phyloP scores from a whole-genome alignment of 2,888 invertebrate genomes.

The Dascillus cervinus region DNA sequence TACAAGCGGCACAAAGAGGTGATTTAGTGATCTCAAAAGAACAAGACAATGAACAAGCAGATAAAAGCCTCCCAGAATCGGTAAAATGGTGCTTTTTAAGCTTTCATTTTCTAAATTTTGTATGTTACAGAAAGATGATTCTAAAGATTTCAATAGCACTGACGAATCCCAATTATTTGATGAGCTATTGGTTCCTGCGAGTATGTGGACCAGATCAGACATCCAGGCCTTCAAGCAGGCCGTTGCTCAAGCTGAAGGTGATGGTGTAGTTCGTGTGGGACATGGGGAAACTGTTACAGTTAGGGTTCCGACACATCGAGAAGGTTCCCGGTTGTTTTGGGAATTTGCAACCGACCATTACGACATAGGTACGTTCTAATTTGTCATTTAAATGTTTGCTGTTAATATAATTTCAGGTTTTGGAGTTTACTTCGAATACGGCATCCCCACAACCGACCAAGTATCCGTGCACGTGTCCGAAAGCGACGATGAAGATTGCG shows the following conservation, averaged over 20 bases:
- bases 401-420: constrained; percentile 60
- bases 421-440: constrained; percentile 98
- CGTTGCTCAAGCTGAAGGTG: constrained; percentile 67
- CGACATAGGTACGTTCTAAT: constrained; percentile 84
- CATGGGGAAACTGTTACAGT: constrained; percentile 97
- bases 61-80: no score
- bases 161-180: constrained; percentile 16
- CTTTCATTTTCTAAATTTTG: no score
- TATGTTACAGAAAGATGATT: not conserved
- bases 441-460: constrained; percentile 70
- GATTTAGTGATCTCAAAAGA: no score
- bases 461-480: constrained; percentile 95
- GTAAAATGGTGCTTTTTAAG: no score
- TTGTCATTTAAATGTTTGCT: no score
- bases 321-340: constrained; percentile 93
- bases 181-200: constrained; percentile 57
- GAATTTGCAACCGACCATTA: constrained; percentile 98
- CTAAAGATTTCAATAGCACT: constrained; percentile 2
- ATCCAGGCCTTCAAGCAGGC: constrained; percentile 85
- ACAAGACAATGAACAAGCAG: no score
- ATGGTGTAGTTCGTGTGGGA: constrained; percentile 86
- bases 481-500: constrained; percentile 84
- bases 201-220: constrained; percentile 93
- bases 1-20: constrained; percentile 49
- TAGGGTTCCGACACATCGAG: constrained; percentile 91